Conservation (phyloP, 2,113 vertebrate species). For the Eulacestoma nigropectus region DNA sequence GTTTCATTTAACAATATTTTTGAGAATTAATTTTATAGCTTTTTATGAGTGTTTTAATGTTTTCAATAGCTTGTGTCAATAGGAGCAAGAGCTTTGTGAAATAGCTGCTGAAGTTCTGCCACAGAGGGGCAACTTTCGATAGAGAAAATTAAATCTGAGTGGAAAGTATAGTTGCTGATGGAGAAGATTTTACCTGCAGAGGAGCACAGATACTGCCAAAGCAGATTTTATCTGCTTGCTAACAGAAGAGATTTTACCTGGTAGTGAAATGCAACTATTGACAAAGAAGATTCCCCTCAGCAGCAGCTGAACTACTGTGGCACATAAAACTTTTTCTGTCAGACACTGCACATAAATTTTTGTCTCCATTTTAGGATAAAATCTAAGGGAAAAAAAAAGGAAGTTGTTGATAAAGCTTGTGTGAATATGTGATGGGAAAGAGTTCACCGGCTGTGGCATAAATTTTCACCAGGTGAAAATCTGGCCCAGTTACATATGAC, state of each 20-base stretch:
- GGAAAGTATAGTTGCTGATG: slow-evolving; percentile 15
- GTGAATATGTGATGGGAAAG: not conserved
- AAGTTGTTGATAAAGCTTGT: not conserved
- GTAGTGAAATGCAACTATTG: slow-evolving; percentile 23
- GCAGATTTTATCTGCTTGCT: slow-evolving; percentile 21
- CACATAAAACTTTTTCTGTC: slow-evolving; percentile 17
- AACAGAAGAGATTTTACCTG: slow-evolving; percentile 18
- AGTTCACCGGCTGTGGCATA: not conserved
- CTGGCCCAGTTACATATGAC: accelerated
- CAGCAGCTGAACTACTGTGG: not conserved
- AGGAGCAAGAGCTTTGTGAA: not conserved
- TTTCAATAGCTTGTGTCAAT: not conserved
- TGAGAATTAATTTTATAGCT: not conserved
- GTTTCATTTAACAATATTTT: not conserved
- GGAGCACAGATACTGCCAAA: not conserved
- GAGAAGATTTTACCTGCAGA: slow-evolving; percentile 18
- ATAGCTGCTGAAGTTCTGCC: slow-evolving; percentile 10
- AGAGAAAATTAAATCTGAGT: not conserved
- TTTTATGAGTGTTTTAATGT: not conserved
- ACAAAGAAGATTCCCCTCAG: slow-evolving; percentile 9
- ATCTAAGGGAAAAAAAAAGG: not conserved
- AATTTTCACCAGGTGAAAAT: not conserved
- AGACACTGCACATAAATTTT: not conserved
- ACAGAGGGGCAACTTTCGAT: not conserved
- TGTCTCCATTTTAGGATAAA: not conserved